phyloP scores from a whole-genome alignment of 2,888 invertebrate genomes.

The Meghimatium bilineatum region DNA sequence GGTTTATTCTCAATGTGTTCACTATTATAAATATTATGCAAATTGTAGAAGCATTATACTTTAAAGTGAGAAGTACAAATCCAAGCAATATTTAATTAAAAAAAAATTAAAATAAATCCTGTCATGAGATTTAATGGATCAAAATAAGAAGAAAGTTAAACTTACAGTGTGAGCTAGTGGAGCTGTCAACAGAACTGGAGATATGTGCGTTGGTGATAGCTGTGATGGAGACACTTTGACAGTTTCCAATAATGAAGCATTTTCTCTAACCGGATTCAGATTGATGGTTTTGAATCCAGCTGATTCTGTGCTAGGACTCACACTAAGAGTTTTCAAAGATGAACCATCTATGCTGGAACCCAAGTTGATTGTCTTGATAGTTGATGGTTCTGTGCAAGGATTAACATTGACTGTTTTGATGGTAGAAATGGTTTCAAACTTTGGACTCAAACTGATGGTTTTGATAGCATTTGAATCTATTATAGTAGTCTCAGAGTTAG shows the following conservation, averaged over 20 bases:
- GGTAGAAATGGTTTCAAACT: slow-evolving; percentile 28
- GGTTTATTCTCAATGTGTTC: too few relatives aligned
- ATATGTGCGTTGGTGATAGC: slow-evolving; percentile 45
- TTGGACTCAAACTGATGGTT: slow-evolving; percentile 43
- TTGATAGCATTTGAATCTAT: slow-evolving; percentile 26
- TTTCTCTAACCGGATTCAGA: slow-evolving; percentile 20
- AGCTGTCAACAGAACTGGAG: slow-evolving; percentile 47
- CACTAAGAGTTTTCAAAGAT: slow-evolving; percentile 44
- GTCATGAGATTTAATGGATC: too few relatives aligned
- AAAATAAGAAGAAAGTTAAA: too few relatives aligned
- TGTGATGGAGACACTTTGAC: slow-evolving; percentile 53
- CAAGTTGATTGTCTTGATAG: slow-evolving; percentile 49
- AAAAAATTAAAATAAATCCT: too few relatives aligned
- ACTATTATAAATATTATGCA: too few relatives aligned
- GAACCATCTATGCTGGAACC: slow-evolving; percentile 31
- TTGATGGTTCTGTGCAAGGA: slow-evolving; percentile 21
- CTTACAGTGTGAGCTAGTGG: slow-evolving; percentile 48
- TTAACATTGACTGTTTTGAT: slow-evolving; percentile 41
- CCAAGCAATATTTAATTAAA: too few relatives aligned
- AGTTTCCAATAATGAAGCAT: slow-evolving; percentile 42
- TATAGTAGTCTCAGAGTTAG: slow-evolving; percentile 17
- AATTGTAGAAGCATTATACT: too few relatives aligned
- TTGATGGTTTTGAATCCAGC: slow-evolving; percentile 35
- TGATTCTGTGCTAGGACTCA: slow-evolving; percentile 17
- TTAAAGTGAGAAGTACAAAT: too few relatives aligned